Evolutionary conservation across 2,797 vertebrate genomes (phyloP).

Genomic region (Antennarius maculatus): DNA sequence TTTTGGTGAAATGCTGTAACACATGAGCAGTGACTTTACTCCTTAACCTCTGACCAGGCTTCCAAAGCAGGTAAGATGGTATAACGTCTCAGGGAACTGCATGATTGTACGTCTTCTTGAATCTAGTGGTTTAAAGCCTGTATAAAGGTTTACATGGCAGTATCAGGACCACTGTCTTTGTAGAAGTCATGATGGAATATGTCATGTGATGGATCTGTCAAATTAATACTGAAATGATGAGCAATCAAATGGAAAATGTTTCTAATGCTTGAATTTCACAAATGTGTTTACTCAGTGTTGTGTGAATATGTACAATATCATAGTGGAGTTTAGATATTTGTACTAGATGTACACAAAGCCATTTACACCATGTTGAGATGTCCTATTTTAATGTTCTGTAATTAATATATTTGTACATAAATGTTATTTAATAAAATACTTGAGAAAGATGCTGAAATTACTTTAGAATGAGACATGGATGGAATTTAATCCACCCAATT

Average conservation of each 20-base stretch:
- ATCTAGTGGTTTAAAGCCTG: slow-evolving; percentile 39
- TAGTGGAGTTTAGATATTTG: slow-evolving; percentile 69
- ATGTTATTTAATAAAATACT: slow-evolving; percentile 78
- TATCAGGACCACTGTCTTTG: slow-evolving; percentile 24
- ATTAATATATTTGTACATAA: slow-evolving; percentile 74
- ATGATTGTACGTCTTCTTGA: slow-evolving; percentile 69
- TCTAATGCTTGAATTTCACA: slow-evolving; percentile 58
- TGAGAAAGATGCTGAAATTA: not conserved
- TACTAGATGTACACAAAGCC: slow-evolving; percentile 72
- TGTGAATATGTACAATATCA: slow-evolving; percentile 54
- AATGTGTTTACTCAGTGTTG: slow-evolving; percentile 61
- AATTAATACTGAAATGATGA: slow-evolving; percentile 29
- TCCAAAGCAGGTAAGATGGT: slow-evolving; percentile 31
- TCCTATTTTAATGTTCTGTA: slow-evolving; percentile 78
- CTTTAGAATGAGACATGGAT: not conserved
- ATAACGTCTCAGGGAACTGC: slow-evolving; percentile 77
- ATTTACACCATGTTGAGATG: slow-evolving; percentile 70
- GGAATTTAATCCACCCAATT: not conserved
- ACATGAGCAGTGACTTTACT: slow-evolving; percentile 20
- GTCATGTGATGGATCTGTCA: slow-evolving; percentile 19
- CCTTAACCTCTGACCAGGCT: slow-evolving; percentile 42
- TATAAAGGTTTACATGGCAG: slow-evolving; percentile 37
- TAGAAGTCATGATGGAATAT: slow-evolving; percentile 14
- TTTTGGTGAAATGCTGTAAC: slow-evolving; percentile 18
- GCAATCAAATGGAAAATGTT: slow-evolving; percentile 39